Evolutionary conservation across 2,113 vertebrate genomes (phyloP).

Genomic region (Edolisoma coerulescens): DNA sequence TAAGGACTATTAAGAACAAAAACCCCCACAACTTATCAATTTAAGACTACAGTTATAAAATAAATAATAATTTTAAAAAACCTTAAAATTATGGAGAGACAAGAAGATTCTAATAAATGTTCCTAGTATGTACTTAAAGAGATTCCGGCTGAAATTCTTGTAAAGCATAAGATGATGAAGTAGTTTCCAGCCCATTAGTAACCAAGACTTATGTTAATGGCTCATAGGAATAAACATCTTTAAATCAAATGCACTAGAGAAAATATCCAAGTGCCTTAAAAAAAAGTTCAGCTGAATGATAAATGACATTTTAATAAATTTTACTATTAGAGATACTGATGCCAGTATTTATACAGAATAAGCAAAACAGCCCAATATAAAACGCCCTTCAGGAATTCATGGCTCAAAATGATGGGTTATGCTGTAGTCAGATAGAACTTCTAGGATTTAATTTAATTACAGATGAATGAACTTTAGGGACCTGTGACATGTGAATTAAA

Average conservation of each 20-base stretch:
- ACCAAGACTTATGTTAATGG: slow-evolving; percentile 5
- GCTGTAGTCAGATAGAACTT: not conserved
- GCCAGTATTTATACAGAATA: not conserved
- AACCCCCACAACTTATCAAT: rapidly evolving
- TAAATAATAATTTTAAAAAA: not conserved
- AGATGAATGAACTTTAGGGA: not conserved
- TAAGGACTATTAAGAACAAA: not conserved
- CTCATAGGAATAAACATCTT: not conserved
- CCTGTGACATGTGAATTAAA: not conserved
- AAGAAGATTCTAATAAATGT: not conserved
- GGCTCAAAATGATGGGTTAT: not conserved
- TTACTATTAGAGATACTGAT: not conserved
- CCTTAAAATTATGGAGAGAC: not conserved
- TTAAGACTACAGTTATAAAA: not conserved
- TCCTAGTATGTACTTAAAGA: not conserved
- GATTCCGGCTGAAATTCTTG: not conserved
- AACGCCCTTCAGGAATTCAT: not conserved
- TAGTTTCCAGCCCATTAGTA: slow-evolving; percentile 5
- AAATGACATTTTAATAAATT: slow-evolving; percentile 26
- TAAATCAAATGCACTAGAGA: not conserved
- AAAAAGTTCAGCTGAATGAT: not conserved
- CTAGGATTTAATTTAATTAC: not conserved
- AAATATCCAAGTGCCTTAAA: not conserved
- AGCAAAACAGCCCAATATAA: not conserved
- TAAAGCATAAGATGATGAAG: not conserved